These are phyloP conservation scores for Eulemur rubriventer DNA, from an alignment of 2,797 vertebrate genomes.

Conservation along the genomic window DNA sequence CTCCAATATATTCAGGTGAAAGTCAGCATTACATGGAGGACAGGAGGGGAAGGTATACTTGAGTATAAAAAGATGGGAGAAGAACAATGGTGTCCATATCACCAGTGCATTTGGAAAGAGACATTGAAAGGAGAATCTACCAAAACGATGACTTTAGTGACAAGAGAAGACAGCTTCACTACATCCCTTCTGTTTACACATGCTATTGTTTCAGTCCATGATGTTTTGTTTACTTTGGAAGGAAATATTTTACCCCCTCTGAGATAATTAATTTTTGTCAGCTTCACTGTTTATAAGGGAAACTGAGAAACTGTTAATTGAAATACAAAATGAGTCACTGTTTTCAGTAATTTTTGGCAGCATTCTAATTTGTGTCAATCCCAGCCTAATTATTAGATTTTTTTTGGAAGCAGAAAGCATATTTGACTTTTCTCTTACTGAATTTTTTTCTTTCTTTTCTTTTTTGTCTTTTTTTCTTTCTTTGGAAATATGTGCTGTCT, in stretches of 20 bases:
- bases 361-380: constrained; percentile 86
- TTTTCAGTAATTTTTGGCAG: constrained; percentile 86
- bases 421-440: constrained; percentile 70
- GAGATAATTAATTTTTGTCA: constrained; percentile 87
- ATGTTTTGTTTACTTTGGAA: constrained; percentile 77
- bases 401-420: constrained; percentile 81
- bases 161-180: neutral
- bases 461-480: neutral
- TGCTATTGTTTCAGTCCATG: constrained; percentile 77
- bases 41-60: neutral
- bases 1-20: neutral
- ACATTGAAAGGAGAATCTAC: neutral
- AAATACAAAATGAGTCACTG: constrained; percentile 87
- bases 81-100: neutral
- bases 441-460: neutral
- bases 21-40: neutral
- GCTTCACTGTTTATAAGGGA: constrained; percentile 85
- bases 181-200: constrained; percentile 17
- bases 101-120: neutral
- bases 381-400: constrained; percentile 84
- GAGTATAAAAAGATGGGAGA: neutral
- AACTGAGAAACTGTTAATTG: constrained; percentile 88
- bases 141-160: neutral
- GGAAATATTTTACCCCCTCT: constrained; percentile 78
- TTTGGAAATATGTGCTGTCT: constrained; percentile 17